phyloP scores from a whole-genome alignment of 2,797 vertebrate genomes.

The Cossypha heuglini region DNA sequence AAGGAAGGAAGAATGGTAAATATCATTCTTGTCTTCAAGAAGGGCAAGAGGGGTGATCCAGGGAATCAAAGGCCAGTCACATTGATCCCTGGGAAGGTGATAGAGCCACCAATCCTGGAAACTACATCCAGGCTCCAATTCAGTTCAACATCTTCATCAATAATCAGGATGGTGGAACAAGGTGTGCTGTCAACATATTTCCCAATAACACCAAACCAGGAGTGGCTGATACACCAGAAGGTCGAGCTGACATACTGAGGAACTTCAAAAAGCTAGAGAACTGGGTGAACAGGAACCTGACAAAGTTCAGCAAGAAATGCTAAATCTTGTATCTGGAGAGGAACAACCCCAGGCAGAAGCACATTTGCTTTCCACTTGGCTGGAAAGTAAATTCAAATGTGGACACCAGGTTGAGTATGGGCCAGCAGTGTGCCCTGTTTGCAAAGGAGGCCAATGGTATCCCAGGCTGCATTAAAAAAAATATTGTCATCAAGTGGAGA shows the following conservation, averaged over 20 bases:
- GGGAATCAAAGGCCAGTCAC: neutral
- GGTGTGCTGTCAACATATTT: neutral
- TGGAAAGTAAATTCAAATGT: neutral
- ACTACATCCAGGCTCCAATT: neutral
- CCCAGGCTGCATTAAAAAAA: neutral
- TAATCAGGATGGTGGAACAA: neutral
- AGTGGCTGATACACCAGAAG: neutral
- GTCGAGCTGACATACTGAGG: rapidly evolving
- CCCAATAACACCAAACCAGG: neutral
- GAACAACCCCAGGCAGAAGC: neutral
- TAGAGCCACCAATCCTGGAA: neutral
- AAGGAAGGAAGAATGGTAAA: neutral
- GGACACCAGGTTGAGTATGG: neutral
- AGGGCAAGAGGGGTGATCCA: neutral
- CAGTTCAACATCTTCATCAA: neutral
- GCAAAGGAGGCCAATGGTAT: neutral
- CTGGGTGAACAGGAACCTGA: neutral
- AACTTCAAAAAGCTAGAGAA: neutral
- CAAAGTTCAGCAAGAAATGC: neutral
- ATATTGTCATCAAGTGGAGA: neutral
- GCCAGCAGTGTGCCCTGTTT: neutral
- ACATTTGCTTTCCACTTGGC: neutral
- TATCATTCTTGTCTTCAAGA: neutral
- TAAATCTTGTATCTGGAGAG: neutral
- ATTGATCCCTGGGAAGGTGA: neutral